Percentiles rank a stretch among this genome's conserved stretches.
phyloP scores from a whole-genome alignment of 2,797 vertebrate genomes.

The Prionace glauca region DNA sequence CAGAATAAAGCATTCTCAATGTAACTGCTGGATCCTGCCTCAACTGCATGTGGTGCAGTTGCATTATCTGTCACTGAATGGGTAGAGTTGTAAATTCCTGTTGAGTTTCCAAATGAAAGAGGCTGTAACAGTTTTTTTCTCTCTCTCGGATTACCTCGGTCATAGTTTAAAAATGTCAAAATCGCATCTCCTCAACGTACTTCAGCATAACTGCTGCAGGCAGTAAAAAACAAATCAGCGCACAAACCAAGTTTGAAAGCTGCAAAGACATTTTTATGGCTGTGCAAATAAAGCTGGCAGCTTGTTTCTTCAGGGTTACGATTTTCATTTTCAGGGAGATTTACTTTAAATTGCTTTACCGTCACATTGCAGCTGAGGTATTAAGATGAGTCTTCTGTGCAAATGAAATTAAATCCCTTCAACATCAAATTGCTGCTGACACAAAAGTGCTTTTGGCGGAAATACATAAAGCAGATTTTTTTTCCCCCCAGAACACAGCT shows the following conservation, averaged over 20 bases:
- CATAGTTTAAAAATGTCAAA: conserved; percentile 17
- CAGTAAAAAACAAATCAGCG: conserved; percentile 15
- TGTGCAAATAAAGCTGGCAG: conserved; percentile 18
- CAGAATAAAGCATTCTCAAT: not conserved
- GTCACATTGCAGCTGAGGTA: not conserved
- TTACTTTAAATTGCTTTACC: conserved; percentile 12
- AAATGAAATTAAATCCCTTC: conserved; percentile 16
- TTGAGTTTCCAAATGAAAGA: not conserved
- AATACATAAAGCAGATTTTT: not conserved
- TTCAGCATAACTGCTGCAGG: not conserved
- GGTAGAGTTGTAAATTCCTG: conserved; percentile 16
- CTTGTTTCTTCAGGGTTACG: conserved; percentile 3
- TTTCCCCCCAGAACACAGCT: not conserved
- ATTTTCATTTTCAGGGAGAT: conserved; percentile 25
- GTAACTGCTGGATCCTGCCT: not conserved
- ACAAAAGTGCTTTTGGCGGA: not conserved
- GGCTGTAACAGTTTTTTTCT: not conserved
- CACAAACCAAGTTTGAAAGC: not conserved
- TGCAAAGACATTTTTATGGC: conserved; percentile 16
- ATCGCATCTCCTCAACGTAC: not conserved
- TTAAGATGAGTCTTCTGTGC: not conserved
- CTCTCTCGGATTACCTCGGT: not conserved
- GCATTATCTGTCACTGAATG: not conserved
- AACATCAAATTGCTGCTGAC: not conserved
- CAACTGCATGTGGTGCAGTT: not conserved